Base-by-base conservation (phyloP, 1,140 invertebrate genomes). In the Eriocheir sinensis region DNA sequence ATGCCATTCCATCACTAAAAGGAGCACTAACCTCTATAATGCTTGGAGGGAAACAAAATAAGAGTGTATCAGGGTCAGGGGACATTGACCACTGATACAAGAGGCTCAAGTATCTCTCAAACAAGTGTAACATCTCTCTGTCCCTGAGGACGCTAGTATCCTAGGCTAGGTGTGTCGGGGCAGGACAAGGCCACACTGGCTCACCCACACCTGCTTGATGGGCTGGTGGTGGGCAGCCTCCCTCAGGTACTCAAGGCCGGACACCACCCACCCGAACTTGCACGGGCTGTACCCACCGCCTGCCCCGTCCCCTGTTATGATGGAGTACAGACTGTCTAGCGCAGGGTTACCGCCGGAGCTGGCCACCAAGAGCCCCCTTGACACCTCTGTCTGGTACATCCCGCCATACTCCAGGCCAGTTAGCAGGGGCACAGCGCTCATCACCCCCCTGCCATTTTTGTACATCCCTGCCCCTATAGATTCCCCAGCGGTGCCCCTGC, bases 261-360 rank as follows among this genome's bases (percentile, higher is more conserved):
- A 85, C 12, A 34, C 32, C n/a, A 92, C 91, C 44, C 83, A 40
- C 3, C 91, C 91, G 80, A 92, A 92, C 79, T 80, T 44, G 27
- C 91, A 36, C 0, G 91, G 44, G 91, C 41, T 85, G n/a, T 30
- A 27, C 6, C 17, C 81, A n/a, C 80, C 91, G 2, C n/a, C n/a
- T 30, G 81, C 32, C 12, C 81, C 91, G 32, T 30, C 36, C 36
- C 44, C 83, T 4, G 79, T 83, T n/a, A 92, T 85, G 41, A 48
- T 44, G 80, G 44, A 6, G 60, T 72, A 72, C 4, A 72, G 27
- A n/a, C 12, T 85, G 30, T 80, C 91, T 21, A 80, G 17, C 72
- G 83, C 40, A n/a, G 60, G 21, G 21, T 8, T 27, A n/a, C 27
- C 27, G 12, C 21, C 27, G 60, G 60, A 72, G 1, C 21, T 72